These are phyloP conservation scores for Octonoba sinensis DNA, from an alignment of 2,888 invertebrate species.

Conservation along the genomic window DNA sequence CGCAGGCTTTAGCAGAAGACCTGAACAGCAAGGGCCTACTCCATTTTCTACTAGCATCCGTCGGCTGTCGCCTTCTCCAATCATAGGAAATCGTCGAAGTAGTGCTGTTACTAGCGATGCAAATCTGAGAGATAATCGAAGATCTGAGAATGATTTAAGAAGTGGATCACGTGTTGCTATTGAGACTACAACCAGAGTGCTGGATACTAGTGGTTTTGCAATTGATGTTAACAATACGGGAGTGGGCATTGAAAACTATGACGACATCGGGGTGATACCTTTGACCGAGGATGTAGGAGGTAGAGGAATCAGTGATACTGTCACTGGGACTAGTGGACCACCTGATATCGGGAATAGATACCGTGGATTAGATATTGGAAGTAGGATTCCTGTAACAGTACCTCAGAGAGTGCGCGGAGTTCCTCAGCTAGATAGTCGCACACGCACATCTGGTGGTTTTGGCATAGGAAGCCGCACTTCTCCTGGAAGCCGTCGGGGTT, in stretches of 20 bases:
- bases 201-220: no score
- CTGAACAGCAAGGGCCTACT: constrained; percentile 16
- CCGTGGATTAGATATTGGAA: neutral
- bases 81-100: constrained; percentile 17
- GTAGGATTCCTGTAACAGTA: neutral
- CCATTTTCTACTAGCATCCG: constrained; percentile 12
- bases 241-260: constrained; percentile 1
- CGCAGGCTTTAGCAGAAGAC: constrained; percentile 51
- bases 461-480: neutral
- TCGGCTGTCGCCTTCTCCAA: constrained; percentile 18
- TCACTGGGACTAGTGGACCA: neutral
- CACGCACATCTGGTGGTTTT: constrained; percentile 9
- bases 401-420: neutral
- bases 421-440: neutral
- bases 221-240: neutral
- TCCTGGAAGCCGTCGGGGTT: neutral
- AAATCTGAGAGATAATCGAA: no score
- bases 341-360: neutral
- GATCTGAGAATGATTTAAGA: no score
- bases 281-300: neutral
- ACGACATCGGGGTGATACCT: neutral
- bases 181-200: no score
- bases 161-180: no score
- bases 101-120: constrained; percentile 6
- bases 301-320: neutral